Evolutionary conservation across 2,888 invertebrate genomes (phyloP), one percentile per base, ranked within the genome.

Genomic region (Pterostichus niger): DNA sequence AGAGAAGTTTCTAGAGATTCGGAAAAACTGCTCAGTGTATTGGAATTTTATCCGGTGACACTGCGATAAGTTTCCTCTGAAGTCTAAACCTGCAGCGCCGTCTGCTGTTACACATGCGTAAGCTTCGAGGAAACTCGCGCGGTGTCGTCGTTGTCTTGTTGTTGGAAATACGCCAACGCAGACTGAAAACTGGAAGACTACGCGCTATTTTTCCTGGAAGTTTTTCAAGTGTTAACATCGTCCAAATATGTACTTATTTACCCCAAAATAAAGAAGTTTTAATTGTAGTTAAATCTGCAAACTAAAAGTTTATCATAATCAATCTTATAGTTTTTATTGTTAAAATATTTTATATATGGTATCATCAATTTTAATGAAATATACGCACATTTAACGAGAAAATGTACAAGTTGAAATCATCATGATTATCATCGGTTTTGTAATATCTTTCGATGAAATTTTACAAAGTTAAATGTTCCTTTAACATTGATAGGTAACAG

Each of bases 31-130:
- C 46, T 40, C 76, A 52, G 76, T 54, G 54, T 76, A 54, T 76
- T 71, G 44, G 76, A 76, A 76, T 76, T 76, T 76, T 56, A 76
- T 56, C 44, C 68, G 44, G 44, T 71, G 44, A 15, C 46, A 10
- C 15, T 44, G 40, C 40, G 68, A 46, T 71, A 71, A 71, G 44
- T 71, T 71, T 71, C 44, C 68, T 40, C 15, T 15, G 40, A 15
- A 71, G 44, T 71, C 9, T 46, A 44, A 71, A 71, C 68, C 17
- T 15, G 44, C 13, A 44, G 24, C 44, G 68, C 68, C 68, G 40
- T 71, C 40, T 71, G 68, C 17, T 71, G 68, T 44, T 71, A 71
- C 68, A 71, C 68, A 71, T 71, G 68, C 68, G 68, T 71, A 71
- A 71, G 64, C 64, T 64, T 64, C 9, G 68, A 40, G 68, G 68